Evolutionary conservation across 2,888 invertebrate genomes (phyloP), one percentile per base, ranked within the genome.

Genomic region (Phanerotoma sp.): DNA sequence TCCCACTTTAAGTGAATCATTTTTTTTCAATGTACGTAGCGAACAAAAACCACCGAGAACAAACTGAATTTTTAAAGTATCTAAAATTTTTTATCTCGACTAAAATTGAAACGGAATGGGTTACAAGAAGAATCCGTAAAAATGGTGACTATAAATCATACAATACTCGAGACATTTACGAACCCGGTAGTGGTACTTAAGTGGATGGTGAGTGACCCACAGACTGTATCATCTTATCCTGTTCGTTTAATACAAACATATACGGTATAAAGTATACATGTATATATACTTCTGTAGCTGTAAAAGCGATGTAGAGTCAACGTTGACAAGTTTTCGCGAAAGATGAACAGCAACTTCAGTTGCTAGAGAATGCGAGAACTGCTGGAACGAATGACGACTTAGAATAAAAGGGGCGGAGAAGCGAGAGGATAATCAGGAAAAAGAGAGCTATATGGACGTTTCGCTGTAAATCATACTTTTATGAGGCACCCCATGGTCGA

Each of bases 401-500:
- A 33, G 21, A 38, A 48, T 28, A 35, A 18, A 18, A 41, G 33
- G 41, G 47, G 37, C 9, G 37, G 33, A 18, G n/a, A 50, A 42
- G 51, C 18, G 42, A 53, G 47, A 20, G 41, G 47, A 44, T 54
- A 51, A 37, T 54, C 47, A 47, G 40, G 20, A 44, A 54, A 42
- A 40, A 45, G 61, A 57, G 58, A 64, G 60, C 63, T 67, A 63
- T 51, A 56, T 53, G 58, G 59, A 63, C 61, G 56, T 51, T 62
- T 61, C 52, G 62, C 61, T 66, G 65, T 72, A 72, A 71, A 72
- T 73, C 69, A 72, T 68, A 65, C 60, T 71, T 72, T 73, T 73
- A 72, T 58, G 72, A 67, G 68, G 64, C 71, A 70, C 63, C 65
- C 65, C 66, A 67, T 58, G 65, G 68, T 53, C 64, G 56, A 66